Percentiles rank a stretch among this genome's conserved stretches.
Evolutionary conservation across 2,888 invertebrate genomes (phyloP).

Genomic region (Dysmachus trigonus): DNA sequence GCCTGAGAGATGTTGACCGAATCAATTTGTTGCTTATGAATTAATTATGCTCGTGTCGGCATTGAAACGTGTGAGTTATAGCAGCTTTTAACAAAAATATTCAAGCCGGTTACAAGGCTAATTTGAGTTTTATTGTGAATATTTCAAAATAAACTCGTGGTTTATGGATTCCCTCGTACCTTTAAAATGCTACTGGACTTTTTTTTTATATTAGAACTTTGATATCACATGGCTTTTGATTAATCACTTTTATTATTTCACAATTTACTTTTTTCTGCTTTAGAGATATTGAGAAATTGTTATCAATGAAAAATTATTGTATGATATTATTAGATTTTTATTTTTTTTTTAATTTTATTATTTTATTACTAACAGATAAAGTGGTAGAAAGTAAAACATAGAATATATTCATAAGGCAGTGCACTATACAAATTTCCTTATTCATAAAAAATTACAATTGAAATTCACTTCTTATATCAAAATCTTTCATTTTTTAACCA

Average conservation of each 20-base stretch:
- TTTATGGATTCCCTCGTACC: background rate
- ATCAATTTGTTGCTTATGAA: background rate
- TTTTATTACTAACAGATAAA: too few relatives aligned
- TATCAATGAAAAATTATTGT: too few relatives aligned
- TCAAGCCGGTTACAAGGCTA: background rate
- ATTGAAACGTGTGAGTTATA: background rate
- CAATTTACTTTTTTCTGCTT: background rate
- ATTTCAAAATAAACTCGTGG: background rate
- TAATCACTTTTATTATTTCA: background rate
- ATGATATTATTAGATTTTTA: too few relatives aligned
- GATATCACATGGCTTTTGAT: background rate
- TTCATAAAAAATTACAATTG: too few relatives aligned
- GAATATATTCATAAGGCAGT: too few relatives aligned
- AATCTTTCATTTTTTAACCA: too few relatives aligned
- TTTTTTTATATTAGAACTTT: background rate
- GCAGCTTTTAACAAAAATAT: background rate
- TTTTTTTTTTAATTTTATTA: too few relatives aligned
- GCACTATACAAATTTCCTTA: too few relatives aligned
- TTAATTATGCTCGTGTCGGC: background rate
- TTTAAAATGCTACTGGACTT: background rate
- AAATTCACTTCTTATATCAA: too few relatives aligned
- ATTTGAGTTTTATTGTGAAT: background rate
- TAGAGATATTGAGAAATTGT: too few relatives aligned
- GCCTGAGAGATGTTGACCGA: background rate
- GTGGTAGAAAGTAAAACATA: too few relatives aligned